These are phyloP conservation scores for Petrocephalus schoutedeni DNA, from an alignment of 2,797 vertebrate genomes.

Conservation along the genomic window DNA sequence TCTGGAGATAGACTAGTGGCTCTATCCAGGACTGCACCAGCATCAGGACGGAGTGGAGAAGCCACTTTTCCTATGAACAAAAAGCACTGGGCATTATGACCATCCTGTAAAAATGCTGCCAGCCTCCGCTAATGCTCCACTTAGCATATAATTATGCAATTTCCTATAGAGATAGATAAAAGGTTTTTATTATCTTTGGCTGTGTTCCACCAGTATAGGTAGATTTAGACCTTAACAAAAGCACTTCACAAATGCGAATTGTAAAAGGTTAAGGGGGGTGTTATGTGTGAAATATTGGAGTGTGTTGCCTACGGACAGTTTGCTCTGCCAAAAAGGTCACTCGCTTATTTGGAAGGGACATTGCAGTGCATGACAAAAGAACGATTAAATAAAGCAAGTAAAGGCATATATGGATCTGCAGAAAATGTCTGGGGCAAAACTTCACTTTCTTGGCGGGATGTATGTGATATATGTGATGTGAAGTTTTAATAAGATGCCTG, in stretches of 20 bases:
- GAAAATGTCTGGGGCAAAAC: neutral
- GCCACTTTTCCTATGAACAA: constrained; percentile 57
- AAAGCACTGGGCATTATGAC: neutral
- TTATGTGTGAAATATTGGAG: constrained; percentile 19
- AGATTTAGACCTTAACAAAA: constrained; percentile 20
- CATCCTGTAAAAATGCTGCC: neutral
- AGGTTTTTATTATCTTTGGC: constrained; percentile 25
- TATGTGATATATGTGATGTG: neutral
- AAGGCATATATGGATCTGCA: neutral
- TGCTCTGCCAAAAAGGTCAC: constrained; percentile 44
- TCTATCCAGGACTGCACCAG: constrained; percentile 66
- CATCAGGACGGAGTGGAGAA: constrained; percentile 64
- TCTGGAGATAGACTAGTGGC: constrained; percentile 61
- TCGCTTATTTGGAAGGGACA: neutral
- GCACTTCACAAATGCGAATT: constrained; percentile 22
- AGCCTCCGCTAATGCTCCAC: neutral
- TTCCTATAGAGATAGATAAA: constrained; percentile 24
- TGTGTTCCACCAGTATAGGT: neutral
- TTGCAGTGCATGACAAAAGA: neutral
- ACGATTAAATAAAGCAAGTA: neutral
- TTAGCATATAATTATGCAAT: neutral
- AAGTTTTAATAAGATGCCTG: neutral
- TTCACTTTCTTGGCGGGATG: neutral
- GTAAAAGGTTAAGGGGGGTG: constrained; percentile 25
- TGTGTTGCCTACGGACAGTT: constrained; percentile 32